Evolutionary conservation across 2,113 vertebrate species (phyloP), one percentile per base, ranked within the genome.

Genomic region (Bettongia penicillata): DNA sequence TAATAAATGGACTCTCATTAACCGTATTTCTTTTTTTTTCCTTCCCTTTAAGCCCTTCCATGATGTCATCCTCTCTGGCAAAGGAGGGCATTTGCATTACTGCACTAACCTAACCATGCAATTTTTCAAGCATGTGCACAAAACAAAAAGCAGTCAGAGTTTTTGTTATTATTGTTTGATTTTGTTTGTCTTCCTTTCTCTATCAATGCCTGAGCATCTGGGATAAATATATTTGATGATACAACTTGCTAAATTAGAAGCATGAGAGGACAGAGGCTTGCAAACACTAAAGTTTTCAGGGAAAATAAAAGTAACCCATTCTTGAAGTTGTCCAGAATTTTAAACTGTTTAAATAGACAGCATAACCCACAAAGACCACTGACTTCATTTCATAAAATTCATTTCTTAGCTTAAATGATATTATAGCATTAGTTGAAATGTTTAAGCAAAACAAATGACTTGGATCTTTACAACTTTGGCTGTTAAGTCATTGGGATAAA

Each of bases 71-170:
- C 2, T 53, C 93, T 94, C 50, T 90, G 51, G 23, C 89, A 91
- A 94, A 92, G 95, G 23, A 93, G 89, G 0, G 16, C 9, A 92
- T 94, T 90, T 93, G 23, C 31, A 93, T 93, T 96, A 93, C 84
- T 92, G 48, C 49, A 92, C 8, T 91, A 51, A 93, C n/a, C 48
- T 48, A 93, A 93, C 31, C 49, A 16, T 92, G 43, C 57, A 53
- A n/a, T 90, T 97, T 97, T n/a, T 96, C 92, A 95, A 93, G 92
- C 52, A 77, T 97, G 50, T 94, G 43, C n/a, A 94, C 50, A 96
- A 97, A 53, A 6, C 47, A 43, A 91, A 97, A 97, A 92, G 26
- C 31, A 95, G 53, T 90, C 43, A 95, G 95, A 89, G 47, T n/a
- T 93, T 93, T 92, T 68, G 0, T 77, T 77, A 37, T 19, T 84